Base-by-base conservation (phyloP, 2,797 vertebrate species). In the Garrulus glandarius region DNA sequence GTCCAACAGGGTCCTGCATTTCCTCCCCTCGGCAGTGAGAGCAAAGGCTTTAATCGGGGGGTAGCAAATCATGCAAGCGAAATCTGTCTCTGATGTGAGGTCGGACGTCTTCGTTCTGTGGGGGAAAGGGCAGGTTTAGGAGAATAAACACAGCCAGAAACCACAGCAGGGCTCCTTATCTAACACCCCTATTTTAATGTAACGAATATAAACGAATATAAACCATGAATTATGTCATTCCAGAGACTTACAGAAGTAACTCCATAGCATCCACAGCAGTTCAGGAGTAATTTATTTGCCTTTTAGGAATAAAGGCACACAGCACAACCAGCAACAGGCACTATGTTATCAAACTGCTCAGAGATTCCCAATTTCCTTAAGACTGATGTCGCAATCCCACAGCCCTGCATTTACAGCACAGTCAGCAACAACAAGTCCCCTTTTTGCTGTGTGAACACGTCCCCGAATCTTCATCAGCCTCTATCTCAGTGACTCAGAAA, bases 51-150 rank as follows among this genome's bases (percentile, higher is more conserved):
- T 99, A 99, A 90, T 99, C 99, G 14, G 99, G 99, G 92, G 99
- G 99, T 98, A 99, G 98, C 97, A 99, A 98, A 98, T 99, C 99
- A 92, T 99, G 99, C 98, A 99, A 99, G 92, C 99, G 99, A 98
- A 99, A 99, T 97, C 98, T 98, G 98, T 99, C 99, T 97, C 99
- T 98, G 98, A 99, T 99, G 89, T 99, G 99, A 80, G 99, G 99
- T 87, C 99, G 98, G 95, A 99, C 99, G 97, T 99, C 99, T 98
- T 99, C 99, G 76, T 99, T 99, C 99, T 99, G 98, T 23, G 84
- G 56, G 50, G 29, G 65, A 68, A 21, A 39, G 41, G 67, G 59
- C 21, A 29, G 34, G 52, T 16, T 82, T 65, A 94, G 93, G 84
- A 71, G 44, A 24, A 30, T 0, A 5, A 27, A 24, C 59, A 39